phyloP scores from a whole-genome alignment of 1,140 invertebrate genomes.

The Drosophila oshimai region DNA sequence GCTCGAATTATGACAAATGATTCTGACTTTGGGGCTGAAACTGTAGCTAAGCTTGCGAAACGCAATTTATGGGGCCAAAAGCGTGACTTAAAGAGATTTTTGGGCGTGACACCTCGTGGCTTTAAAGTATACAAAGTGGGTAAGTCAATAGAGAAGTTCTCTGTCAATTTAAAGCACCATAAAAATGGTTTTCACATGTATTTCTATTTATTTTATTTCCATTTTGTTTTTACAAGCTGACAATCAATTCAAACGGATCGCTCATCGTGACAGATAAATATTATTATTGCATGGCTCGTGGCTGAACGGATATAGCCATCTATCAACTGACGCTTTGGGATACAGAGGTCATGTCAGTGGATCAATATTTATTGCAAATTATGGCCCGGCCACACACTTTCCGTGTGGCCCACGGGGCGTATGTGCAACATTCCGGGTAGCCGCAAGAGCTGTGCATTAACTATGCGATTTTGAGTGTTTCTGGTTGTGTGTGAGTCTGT shows the following conservation, averaged over 20 bases:
- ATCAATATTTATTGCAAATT: slow-evolving; percentile 50
- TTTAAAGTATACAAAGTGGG: slow-evolving; percentile 19
- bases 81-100: slow-evolving; percentile 21
- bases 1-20: slow-evolving; percentile 75
- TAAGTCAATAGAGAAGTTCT: not conserved
- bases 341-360: slow-evolving; percentile 1
- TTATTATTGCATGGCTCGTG: slow-evolving; percentile 15
- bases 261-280: slow-evolving; percentile 35
- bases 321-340: not conserved
- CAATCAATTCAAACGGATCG: slow-evolving; percentile 17
- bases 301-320: slow-evolving; percentile 9
- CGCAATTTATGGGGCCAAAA: slow-evolving; percentile 47
- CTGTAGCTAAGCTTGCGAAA: slow-evolving; percentile 45
- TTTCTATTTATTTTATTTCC: slow-evolving; percentile 2
- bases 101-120: slow-evolving; percentile 11
- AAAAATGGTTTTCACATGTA: not conserved
- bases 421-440: slow-evolving; percentile 33
- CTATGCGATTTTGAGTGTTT: slow-evolving; percentile 44
- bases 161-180: not conserved
- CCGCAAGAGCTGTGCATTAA: too few species aligned
- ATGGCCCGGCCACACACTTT: slow-evolving; percentile 8
- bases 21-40: slow-evolving; percentile 51
- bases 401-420: slow-evolving; percentile 24
- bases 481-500: not conserved
- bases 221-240: not conserved